phyloP scores from a whole-genome alignment of 2,113 vertebrate species.

The Callopanchax toddi region DNA sequence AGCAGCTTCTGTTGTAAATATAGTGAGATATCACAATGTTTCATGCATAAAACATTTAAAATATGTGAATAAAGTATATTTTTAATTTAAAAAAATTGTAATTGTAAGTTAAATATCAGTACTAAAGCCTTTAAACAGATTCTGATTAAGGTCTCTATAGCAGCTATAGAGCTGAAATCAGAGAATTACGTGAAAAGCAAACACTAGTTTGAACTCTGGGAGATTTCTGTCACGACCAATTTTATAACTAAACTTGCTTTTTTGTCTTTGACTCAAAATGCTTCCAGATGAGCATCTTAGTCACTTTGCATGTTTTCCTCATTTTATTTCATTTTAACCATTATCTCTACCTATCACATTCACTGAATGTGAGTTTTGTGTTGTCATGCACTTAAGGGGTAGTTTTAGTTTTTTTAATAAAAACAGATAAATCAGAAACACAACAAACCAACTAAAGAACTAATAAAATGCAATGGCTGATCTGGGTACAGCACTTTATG shows the following conservation, averaged over 20 bases:
- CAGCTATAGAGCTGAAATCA: constrained; percentile 17
- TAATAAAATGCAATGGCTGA: constrained; percentile 60
- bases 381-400: constrained; percentile 45
- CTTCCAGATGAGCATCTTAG: constrained; percentile 63
- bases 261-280: constrained; percentile 58
- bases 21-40: too few relatives aligned
- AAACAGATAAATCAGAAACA: constrained; percentile 22
- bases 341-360: constrained; percentile 7
- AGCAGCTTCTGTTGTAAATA: too few relatives aligned
- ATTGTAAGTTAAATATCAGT: neutral
- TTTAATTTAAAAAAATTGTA: too few relatives aligned
- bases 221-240: constrained; percentile 52
- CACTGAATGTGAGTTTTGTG: constrained; percentile 4
- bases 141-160: constrained; percentile 54
- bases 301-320: constrained; percentile 21
- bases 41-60: too few relatives aligned
- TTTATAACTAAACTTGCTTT: constrained; percentile 45
- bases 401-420: constrained; percentile 26
- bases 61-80: too few relatives aligned
- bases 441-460: constrained; percentile 44
- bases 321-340: neutral
- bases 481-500: constrained; percentile 31
- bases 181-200: constrained; percentile 58
- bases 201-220: constrained; percentile 39
- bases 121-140: neutral